Conservation (phyloP, 2,113 vertebrate genomes). For the Pelvicachromis taeniatus region DNA sequence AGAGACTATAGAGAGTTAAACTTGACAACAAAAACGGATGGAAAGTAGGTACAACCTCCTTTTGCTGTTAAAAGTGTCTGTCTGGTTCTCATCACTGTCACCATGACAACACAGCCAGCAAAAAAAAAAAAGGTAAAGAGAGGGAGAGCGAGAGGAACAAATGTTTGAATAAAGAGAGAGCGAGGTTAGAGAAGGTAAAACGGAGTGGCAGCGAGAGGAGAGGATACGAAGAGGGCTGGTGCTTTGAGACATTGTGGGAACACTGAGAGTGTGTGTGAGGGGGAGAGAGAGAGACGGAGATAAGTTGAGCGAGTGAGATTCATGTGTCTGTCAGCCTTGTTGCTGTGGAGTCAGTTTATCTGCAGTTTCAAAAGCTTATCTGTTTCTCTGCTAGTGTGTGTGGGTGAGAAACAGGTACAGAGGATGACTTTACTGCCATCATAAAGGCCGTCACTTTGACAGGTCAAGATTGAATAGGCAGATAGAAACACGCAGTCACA, state of each 20-base stretch:
- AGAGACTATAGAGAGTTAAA: neutral
- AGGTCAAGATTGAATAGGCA: neutral
- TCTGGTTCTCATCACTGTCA: conserved; percentile 34
- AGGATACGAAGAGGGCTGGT: neutral
- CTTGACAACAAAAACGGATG: neutral
- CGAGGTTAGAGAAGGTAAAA: neutral
- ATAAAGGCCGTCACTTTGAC: conserved; percentile 11
- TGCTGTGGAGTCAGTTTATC: neutral
- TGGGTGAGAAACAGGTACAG: neutral
- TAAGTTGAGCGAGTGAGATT: neutral
- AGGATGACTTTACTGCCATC: conserved; percentile 35
- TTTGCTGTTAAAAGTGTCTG: conserved; percentile 34
- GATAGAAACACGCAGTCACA: neutral
- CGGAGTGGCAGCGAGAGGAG: neutral
- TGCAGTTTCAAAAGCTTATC: neutral
- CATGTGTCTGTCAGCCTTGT: neutral
- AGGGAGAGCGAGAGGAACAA: neutral
- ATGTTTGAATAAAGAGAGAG: neutral
- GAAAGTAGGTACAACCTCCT: neutral
- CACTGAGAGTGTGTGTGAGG: neutral
- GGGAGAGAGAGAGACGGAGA: neutral
- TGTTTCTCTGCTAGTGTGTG: neutral
- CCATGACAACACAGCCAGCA: conserved; percentile 54
- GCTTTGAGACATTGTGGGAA: neutral
- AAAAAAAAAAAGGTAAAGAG: neutral